phyloP scores from a whole-genome alignment of 2,113 vertebrate species.

The Ancistrus triradiatus region DNA sequence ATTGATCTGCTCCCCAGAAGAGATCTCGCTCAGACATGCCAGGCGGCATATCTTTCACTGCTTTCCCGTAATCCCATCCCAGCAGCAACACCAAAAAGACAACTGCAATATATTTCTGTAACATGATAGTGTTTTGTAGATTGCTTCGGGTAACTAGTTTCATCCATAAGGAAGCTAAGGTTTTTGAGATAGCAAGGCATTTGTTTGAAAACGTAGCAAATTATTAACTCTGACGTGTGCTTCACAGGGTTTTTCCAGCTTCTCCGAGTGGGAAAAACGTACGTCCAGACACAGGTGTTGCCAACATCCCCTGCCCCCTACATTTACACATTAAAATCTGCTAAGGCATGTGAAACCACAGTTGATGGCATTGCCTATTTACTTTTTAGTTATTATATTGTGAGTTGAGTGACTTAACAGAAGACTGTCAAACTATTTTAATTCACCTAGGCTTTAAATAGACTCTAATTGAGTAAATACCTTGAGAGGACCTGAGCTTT shows the following conservation, averaged over 20 bases:
- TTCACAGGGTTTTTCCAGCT: not conserved
- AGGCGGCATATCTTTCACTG: constrained; percentile 50
- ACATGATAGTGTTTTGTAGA: constrained; percentile 14
- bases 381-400: no score
- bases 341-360: no score
- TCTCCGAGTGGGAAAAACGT: constrained; percentile 25
- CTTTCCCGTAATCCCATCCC: constrained; percentile 43
- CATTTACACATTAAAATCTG: no score
- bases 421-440: no score
- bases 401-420: no score
- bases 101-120: not conserved
- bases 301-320: not conserved
- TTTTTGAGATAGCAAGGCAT: not conserved
- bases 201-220: constrained; percentile 12
- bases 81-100: constrained; percentile 50
- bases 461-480: no score
- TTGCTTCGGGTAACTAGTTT: not conserved
- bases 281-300: constrained; percentile 20
- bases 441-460: no score
- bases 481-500: no score
- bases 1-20: constrained; percentile 74
- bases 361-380: no score
- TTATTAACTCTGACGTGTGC: constrained; percentile 34
- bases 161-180: not conserved
- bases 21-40: constrained; percentile 61